Evolutionary conservation across 2,797 vertebrate species (phyloP).

Genomic region (Anguilla obscura): DNA sequence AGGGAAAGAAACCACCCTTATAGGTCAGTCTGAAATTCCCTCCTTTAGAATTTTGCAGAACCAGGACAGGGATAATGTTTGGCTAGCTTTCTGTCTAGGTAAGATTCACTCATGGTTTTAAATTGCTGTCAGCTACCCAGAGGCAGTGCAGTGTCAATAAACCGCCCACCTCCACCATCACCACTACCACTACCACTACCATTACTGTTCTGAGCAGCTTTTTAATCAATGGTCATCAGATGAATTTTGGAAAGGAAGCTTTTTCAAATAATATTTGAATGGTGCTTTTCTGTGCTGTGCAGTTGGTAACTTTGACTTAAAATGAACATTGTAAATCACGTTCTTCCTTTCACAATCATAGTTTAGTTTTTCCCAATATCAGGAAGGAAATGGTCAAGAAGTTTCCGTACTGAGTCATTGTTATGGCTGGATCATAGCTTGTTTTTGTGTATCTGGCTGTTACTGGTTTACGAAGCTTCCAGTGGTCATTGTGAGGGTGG

Average conservation of each 20-base stretch:
- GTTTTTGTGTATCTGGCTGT: not conserved
- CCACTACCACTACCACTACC: no score
- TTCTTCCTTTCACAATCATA: not conserved
- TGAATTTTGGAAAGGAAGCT: not conserved
- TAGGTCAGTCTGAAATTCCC: slow-evolving; percentile 41
- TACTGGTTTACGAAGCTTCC: not conserved
- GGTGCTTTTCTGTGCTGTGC: not conserved
- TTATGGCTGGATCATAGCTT: not conserved
- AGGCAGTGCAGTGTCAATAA: no score
- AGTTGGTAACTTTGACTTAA: not conserved
- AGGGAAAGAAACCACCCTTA: slow-evolving; percentile 47
- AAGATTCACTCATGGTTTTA: slow-evolving; percentile 1
- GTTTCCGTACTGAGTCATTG: not conserved
- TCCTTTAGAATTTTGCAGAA: slow-evolving; percentile 46
- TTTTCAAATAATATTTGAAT: not conserved
- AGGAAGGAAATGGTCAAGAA: not conserved
- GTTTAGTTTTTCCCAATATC: not conserved
- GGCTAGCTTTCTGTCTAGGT: slow-evolving; percentile 12
- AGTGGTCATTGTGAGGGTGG: not conserved
- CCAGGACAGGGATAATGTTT: slow-evolving; percentile 30
- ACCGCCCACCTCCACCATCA: not conserved
- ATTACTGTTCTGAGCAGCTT: not conserved
- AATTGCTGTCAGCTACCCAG: not conserved
- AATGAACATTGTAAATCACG: not conserved
- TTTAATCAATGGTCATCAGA: not conserved